Percentiles rank a stretch among this genome's conserved stretches.
phyloP scores from a whole-genome alignment of 1,140 invertebrate genomes.

The Brachionus sp. region DNA sequence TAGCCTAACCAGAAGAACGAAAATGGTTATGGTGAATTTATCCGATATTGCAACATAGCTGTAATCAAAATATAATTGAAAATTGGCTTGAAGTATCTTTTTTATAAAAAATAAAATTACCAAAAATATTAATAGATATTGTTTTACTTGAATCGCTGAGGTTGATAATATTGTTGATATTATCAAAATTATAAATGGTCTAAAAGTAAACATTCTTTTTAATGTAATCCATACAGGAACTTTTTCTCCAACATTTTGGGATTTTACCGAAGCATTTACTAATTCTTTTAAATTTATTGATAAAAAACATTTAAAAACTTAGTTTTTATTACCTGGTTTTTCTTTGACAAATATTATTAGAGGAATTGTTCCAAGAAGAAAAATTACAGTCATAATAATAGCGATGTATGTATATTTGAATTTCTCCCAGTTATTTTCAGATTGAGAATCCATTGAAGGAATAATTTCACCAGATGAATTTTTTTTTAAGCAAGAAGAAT shows the following conservation, averaged over 20 bases:
- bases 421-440: not conserved
- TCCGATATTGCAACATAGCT: constrained; percentile 18
- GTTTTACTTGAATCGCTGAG: constrained; percentile 17
- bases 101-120: not conserved
- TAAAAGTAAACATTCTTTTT: constrained; percentile 37
- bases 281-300: not conserved
- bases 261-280: not conserved
- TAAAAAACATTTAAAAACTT: not conserved
- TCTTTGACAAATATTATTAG: constrained; percentile 37
- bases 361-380: not conserved
- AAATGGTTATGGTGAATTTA: constrained; percentile 9
- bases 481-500: not conserved
- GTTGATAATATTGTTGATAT: not conserved
- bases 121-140: not conserved
- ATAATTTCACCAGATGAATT: not conserved
- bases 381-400: constrained; percentile 30
- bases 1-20: not conserved
- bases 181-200: constrained; percentile 33
- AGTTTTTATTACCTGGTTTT: not conserved
- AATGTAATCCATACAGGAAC: not conserved
- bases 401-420: constrained; percentile 26
- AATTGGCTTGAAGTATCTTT: constrained; percentile 33
- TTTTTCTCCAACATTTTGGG: not conserved
- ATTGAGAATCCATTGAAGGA: not conserved
- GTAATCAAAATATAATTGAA: constrained; percentile 41